phyloP scores from a whole-genome alignment of 2,888 invertebrate species.

The Mimachlamys varia region DNA sequence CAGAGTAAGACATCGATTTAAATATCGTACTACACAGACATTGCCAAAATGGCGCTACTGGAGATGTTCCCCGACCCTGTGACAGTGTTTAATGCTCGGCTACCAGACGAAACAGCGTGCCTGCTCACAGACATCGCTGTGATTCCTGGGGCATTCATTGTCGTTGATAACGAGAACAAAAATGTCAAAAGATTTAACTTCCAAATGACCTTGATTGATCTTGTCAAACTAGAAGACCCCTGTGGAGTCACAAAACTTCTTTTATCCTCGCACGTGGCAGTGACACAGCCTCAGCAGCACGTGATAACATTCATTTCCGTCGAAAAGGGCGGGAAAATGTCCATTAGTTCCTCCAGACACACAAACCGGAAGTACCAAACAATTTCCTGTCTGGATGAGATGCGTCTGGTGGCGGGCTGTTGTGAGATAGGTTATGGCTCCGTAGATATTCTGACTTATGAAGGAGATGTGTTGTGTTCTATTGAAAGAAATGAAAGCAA shows the following conservation, averaged over 20 bases:
- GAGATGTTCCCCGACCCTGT: not conserved
- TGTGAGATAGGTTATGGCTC: constrained; percentile 57
- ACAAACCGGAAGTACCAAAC: constrained; percentile 62
- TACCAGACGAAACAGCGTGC: constrained; percentile 56
- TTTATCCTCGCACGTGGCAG: constrained; percentile 55
- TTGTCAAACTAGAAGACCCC: constrained; percentile 57
- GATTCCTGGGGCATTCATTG: constrained; percentile 50
- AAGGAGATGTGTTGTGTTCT: constrained; percentile 58
- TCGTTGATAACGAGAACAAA: constrained; percentile 64
- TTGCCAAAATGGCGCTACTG: not conserved
- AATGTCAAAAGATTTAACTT: constrained; percentile 58
- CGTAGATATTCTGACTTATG: constrained; percentile 59
- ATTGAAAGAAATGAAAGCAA: constrained; percentile 51
- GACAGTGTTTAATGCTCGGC: constrained; percentile 49
- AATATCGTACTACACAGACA: not conserved
- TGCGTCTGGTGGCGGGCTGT: constrained; percentile 60
- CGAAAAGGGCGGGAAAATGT: constrained; percentile 47
- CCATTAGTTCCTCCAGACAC: constrained; percentile 55
- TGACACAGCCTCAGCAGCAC: constrained; percentile 59
- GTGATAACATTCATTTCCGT: constrained; percentile 60
- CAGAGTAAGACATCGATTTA: not conserved
- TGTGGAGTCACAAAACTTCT: constrained; percentile 58
- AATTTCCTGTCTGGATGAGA: constrained; percentile 56
- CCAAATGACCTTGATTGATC: constrained; percentile 53
- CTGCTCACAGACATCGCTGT: constrained; percentile 59